phyloP scores from a whole-genome alignment of 2,888 invertebrate species.

The Hypercompe scribonia region DNA sequence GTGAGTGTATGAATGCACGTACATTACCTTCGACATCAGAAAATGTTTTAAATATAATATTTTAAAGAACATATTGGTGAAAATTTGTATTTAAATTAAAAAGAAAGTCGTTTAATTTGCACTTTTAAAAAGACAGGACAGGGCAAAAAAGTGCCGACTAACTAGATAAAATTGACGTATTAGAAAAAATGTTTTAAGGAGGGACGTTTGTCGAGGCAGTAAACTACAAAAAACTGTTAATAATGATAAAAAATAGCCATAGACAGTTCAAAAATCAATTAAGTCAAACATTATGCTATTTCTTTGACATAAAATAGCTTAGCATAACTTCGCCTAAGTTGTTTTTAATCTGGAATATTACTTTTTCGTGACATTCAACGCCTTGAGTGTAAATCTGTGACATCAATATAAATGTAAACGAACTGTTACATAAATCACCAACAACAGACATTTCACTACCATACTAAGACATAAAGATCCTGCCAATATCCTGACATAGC shows the following conservation, averaged over 20 bases:
- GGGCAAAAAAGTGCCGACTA: too few species aligned
- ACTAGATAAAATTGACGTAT: too few species aligned
- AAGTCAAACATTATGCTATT: neutral
- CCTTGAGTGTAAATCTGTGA: neutral
- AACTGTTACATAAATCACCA: conserved; percentile 20
- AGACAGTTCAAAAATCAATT: neutral
- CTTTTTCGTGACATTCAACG: neutral
- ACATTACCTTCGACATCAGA: too few species aligned
- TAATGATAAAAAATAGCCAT: neutral
- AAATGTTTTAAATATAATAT: too few species aligned
- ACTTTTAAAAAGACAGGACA: too few species aligned
- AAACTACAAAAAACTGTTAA: too few species aligned
- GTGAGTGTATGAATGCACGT: neutral
- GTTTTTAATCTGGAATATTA: neutral
- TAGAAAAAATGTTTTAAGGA: too few species aligned
- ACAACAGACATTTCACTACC: neutral
- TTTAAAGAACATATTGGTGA: too few species aligned
- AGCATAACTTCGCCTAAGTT: neutral
- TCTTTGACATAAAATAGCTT: neutral
- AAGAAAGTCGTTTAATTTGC: too few species aligned
- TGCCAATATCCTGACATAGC: conserved; percentile 17
- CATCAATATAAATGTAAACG: conserved; percentile 21
- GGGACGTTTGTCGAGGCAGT: too few species aligned
- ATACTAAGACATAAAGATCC: conserved; percentile 6
- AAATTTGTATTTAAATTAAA: too few species aligned